Conservation (phyloP, 2,797 vertebrate species). For the Leptodactylus fallax region DNA sequence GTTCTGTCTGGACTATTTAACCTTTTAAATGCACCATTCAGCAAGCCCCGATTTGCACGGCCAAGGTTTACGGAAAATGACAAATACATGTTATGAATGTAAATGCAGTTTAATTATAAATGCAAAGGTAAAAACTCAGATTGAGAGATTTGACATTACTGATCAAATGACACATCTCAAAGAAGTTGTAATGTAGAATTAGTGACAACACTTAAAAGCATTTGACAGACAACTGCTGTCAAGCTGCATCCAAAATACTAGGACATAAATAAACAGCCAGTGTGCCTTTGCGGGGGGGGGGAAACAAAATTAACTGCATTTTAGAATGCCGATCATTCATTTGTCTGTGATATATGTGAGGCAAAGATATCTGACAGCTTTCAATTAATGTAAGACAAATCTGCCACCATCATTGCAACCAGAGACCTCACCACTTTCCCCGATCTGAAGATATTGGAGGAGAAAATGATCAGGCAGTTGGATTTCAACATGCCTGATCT, state of each 20-base stretch:
- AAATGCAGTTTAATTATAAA: slow-evolving; percentile 10
- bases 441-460: too few relatives aligned
- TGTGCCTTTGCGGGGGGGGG: background rate
- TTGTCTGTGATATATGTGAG: background rate
- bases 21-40: slow-evolving; percentile 51
- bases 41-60: slow-evolving; percentile 22
- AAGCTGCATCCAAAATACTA: background rate
- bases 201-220: background rate
- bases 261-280: background rate
- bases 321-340: too few relatives aligned
- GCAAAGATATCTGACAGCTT: background rate
- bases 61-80: slow-evolving; percentile 1
- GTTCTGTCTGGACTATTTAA: slow-evolving; percentile 55
- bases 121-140: slow-evolving; percentile 9
- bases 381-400: too few relatives aligned
- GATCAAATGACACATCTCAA: background rate
- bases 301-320: too few relatives aligned
- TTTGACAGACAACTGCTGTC: background rate
- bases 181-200: background rate
- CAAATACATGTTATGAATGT: slow-evolving; percentile 22
- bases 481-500: too few relatives aligned
- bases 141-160: slow-evolving; percentile 7
- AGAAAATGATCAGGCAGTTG: too few relatives aligned
- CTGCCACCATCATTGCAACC: too few relatives aligned
- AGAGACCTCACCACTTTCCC: too few relatives aligned